Evolutionary conservation across 2,888 invertebrate species (phyloP).

Genomic region (Protophormia terraenovae): DNA sequence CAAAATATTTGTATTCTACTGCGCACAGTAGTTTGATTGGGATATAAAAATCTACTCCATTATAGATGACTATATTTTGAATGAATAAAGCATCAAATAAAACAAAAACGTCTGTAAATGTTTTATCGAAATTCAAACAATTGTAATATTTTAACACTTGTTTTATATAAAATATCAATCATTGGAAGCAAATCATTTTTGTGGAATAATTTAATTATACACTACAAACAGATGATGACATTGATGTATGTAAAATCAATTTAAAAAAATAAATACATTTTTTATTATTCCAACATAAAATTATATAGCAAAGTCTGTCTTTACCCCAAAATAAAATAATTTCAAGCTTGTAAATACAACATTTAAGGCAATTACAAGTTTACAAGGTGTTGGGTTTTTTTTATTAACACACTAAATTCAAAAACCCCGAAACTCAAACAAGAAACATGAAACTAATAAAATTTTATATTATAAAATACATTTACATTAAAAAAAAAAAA

Average conservation of each 20-base stretch:
- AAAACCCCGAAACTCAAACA: neutral
- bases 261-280: neutral
- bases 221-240: neutral
- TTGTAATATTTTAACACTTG: neutral
- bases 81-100: too few species aligned
- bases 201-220: conserved; percentile 23
- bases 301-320: neutral
- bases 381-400: conserved; percentile 9
- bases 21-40: too few species aligned
- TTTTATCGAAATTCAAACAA: neutral
- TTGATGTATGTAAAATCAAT: neutral
- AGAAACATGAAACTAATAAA: conserved; percentile 14
- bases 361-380: conserved; percentile 38
- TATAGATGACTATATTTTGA: too few species aligned
- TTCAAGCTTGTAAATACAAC: neutral
- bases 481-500: conserved; percentile 37
- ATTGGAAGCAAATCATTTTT: neutral
- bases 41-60: too few species aligned
- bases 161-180: neutral
- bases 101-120: too few species aligned
- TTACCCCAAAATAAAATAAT: conserved; percentile 10
- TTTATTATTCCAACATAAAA: neutral
- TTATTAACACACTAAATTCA: neutral
- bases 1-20: too few species aligned
- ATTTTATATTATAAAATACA: conserved; percentile 29